Percentiles rank a stretch among this genome's conserved stretches.
phyloP scores from a whole-genome alignment of 1,140 invertebrate genomes.

The Bicyclus anynana region DNA sequence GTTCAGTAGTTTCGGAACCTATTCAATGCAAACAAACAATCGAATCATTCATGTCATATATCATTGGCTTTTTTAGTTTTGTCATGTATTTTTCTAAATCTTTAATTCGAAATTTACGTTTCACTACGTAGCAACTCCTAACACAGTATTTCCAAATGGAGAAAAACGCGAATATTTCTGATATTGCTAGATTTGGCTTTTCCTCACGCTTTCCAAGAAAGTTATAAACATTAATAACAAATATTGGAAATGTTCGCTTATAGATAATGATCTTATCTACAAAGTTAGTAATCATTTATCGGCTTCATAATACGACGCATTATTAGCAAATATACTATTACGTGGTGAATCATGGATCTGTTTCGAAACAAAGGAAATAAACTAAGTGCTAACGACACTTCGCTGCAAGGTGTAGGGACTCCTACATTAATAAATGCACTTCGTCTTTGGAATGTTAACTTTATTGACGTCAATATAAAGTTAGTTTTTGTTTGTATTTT shows the following conservation, averaged over 20 bases:
- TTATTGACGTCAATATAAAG: background rate
- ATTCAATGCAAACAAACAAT: too few species aligned
- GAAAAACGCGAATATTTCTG: too few species aligned
- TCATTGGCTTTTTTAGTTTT: too few species aligned
- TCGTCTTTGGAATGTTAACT: background rate
- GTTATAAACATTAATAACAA: too few species aligned
- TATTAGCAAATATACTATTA: slow-evolving; percentile 15
- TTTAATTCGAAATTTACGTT: too few species aligned
- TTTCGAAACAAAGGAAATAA: slow-evolving; percentile 24
- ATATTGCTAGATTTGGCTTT: too few species aligned
- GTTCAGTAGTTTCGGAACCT: too few species aligned
- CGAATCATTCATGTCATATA: too few species aligned
- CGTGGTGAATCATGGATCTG: slow-evolving; percentile 18
- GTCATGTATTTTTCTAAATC: too few species aligned
- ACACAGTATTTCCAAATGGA: too few species aligned
- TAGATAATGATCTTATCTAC: slow-evolving; percentile 17
- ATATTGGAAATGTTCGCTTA: background rate
- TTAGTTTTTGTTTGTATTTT: background rate
- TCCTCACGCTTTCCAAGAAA: too few species aligned
- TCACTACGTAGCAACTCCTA: too few species aligned
- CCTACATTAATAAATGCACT: background rate
- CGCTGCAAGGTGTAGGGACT: slow-evolving; percentile 1
- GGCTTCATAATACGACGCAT: background rate
- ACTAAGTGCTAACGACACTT: slow-evolving; percentile 2
- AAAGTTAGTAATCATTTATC: slow-evolving; percentile 15